Evolutionary conservation across 1,140 invertebrate species (phyloP).

Genomic region (Radopholus similis): DNA sequence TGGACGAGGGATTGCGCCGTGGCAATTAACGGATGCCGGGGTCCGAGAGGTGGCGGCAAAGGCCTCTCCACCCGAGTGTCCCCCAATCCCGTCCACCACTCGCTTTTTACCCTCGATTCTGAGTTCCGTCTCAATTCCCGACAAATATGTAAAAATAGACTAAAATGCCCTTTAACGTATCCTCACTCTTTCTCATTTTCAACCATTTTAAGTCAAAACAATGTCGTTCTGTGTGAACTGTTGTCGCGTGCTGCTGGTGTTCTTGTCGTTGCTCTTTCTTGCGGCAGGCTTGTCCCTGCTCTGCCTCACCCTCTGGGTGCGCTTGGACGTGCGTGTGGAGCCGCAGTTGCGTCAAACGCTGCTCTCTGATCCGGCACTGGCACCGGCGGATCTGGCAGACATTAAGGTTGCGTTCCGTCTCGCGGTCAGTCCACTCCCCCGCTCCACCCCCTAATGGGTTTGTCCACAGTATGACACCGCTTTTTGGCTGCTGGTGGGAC

Average conservation of each 20-base stretch:
- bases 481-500: constrained; percentile 34
- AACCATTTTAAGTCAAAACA: neutral
- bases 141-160: neutral
- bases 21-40: no score
- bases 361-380: constrained; percentile 5
- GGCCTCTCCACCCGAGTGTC: no score
- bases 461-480: constrained; percentile 11
- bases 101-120: no score
- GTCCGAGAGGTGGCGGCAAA: no score
- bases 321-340: constrained; percentile 31
- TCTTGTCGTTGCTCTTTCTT: constrained; percentile 14
- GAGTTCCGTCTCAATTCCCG: neutral
- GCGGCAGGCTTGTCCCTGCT: constrained; percentile 16
- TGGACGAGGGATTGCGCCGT: no score
- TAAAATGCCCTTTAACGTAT: neutral
- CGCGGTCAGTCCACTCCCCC: neutral
- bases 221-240: neutral
- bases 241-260: constrained; percentile 1
- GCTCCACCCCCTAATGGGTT: neutral
- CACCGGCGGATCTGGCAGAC: constrained; percentile 7
- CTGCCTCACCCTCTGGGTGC: constrained; percentile 21
- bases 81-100: no score
- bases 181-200: neutral
- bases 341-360: constrained; percentile 19
- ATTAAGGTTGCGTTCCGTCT: constrained; percentile 20